These are phyloP conservation scores for Ctenomys sociabilis DNA, from an alignment of 2,113 vertebrate species.

Conservation along the genomic window DNA sequence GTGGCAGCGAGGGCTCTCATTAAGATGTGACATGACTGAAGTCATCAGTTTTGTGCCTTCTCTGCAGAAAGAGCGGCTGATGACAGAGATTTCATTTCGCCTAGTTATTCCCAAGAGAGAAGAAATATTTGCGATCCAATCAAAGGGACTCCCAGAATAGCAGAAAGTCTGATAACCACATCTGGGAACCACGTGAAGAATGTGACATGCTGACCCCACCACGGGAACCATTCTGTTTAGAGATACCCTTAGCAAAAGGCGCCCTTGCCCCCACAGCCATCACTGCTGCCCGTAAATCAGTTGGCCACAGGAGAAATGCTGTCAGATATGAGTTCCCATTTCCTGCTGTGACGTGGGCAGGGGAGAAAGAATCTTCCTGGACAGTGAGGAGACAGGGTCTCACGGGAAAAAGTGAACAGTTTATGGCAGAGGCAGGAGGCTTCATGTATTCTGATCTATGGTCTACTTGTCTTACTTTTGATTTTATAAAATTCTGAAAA, in stretches of 20 bases:
- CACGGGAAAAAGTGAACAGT: background rate
- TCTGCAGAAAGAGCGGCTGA: background rate
- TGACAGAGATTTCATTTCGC: background rate
- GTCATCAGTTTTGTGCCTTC: background rate
- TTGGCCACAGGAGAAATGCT: background rate
- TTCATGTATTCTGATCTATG: background rate
- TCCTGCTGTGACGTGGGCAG: background rate
- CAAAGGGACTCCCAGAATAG: slow-evolving; percentile 60
- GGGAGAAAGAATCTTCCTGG: background rate
- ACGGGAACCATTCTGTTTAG: background rate
- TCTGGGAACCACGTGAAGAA: slow-evolving; percentile 37
- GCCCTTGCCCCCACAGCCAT: background rate
- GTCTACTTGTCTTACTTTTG: background rate
- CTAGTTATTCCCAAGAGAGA: slow-evolving; percentile 14
- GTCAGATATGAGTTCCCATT: background rate
- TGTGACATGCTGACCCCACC: slow-evolving; percentile 3
- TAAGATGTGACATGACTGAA: background rate
- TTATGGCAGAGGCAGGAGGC: background rate
- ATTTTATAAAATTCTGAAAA: background rate
- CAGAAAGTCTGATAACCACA: background rate
- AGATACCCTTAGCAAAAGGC: background rate
- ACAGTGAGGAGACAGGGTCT: background rate
- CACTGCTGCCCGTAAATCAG: background rate
- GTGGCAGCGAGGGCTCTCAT: background rate
- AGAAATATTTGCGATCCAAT: slow-evolving; percentile 52